Evolutionary conservation across 2,113 vertebrate species (phyloP), one percentile per base, ranked within the genome.

Genomic region (Oncorhynchus tshawytscha): DNA sequence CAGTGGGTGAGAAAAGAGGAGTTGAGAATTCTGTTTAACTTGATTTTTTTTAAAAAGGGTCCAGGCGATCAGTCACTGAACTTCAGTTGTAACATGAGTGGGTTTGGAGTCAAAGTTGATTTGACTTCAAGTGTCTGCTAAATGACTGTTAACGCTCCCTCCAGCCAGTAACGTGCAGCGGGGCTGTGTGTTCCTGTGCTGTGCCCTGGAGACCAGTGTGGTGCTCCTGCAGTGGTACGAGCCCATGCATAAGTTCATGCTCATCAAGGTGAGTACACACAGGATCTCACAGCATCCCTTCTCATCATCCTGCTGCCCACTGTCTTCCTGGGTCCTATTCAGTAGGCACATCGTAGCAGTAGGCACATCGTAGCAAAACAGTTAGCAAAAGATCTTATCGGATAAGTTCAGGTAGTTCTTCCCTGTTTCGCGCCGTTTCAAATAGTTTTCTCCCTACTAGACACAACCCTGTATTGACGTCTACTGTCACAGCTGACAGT

Each of bases 181-280:
- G 0, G 91, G 92, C 3, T 93, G 92, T 71, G 93, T 93, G 27
- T 97, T 95, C 81, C 92, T 97, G 81, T 96, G 96, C 60, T 95
- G 95, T 2, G 96, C 95, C 0, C 80, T 96, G 89, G 96, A 97
- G 87, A 90, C 94, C n/a, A 94, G 95, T 0, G 95, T 97, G 57
- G 88, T 96, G 67, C 92, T 97, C 78, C 86, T 97, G 78, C 96
- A 97, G 92, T 97, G 96, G 96, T 97, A 97, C 48, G 94, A 95
- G 76, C 96, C 96, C 84, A 95, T 97, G 94, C 93, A 95, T 88
- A 97, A 96, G 86, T 97, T 97, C 85, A 94, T 97, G 94, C 94
- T 97, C 24, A 94, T 96, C 67, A 96, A 96, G 96, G 96, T 97
- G 85, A 25, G 83, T 81, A 70, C 18, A 2, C 20, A 54, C 31